A percentile compares a stretch with the other conserved stretches of the same genome.
Evolutionary conservation across 2,888 invertebrate genomes (phyloP).

Genomic region (Leptura quadrifasciata): DNA sequence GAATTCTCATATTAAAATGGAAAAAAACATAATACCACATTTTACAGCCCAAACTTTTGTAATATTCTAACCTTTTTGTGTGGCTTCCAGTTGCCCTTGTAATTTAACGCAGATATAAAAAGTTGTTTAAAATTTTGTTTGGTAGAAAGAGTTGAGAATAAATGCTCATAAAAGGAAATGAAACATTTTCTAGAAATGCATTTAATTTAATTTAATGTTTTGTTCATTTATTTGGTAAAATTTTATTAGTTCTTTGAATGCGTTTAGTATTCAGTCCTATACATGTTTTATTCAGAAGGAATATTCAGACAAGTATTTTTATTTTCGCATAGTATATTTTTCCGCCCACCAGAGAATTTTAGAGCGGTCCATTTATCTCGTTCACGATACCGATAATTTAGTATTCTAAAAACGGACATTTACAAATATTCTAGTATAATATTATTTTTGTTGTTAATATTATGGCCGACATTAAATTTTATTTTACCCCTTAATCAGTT

Average conservation of each 20-base stretch:
- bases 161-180: conserved; percentile 13
- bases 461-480: too few species aligned
- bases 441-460: neutral
- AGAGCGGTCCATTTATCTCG: neutral
- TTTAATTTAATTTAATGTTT: conserved; percentile 27
- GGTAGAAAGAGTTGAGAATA: conserved; percentile 11
- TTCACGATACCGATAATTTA: neutral
- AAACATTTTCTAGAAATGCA: conserved; percentile 14
- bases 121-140: conserved; percentile 18
- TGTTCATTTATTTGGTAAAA: conserved; percentile 20
- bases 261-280: neutral
- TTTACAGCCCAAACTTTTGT: neutral
- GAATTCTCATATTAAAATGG: neutral
- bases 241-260: neutral
- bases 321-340: neutral
- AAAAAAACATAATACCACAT: neutral
- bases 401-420: neutral
- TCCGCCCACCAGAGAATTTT: neutral
- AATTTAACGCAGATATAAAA: conserved; percentile 4
- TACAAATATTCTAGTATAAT: neutral
- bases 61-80: neutral
- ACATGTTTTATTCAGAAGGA: neutral
- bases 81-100: neutral
- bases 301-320: neutral
- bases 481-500: too few species aligned